Percentiles rank a stretch among this genome's conserved stretches.
phyloP scores from a whole-genome alignment of 2,113 vertebrate species.

The Rousettus leschenaultii region DNA sequence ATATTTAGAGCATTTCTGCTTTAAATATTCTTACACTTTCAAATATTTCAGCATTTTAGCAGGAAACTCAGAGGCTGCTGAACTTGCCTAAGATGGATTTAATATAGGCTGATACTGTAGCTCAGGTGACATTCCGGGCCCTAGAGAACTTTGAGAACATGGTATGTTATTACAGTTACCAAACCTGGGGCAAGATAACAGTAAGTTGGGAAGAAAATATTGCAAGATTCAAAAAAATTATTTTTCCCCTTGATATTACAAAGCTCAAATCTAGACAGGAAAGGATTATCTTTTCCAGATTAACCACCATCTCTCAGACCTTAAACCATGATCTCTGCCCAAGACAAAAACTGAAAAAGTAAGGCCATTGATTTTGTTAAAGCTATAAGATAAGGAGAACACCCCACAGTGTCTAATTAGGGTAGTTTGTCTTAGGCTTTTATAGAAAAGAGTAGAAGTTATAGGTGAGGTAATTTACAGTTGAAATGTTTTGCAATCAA shows the following conservation, averaged over 20 bases:
- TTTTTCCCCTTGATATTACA: slow-evolving; percentile 1
- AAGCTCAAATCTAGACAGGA: background rate
- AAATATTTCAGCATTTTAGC: background rate
- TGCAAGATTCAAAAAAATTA: background rate
- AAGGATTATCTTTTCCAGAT: background rate
- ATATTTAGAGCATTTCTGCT: background rate
- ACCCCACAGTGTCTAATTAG: background rate
- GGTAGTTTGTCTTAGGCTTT: background rate
- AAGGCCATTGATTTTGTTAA: background rate
- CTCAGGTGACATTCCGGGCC: background rate
- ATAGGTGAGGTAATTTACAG: background rate
- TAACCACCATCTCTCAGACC: background rate
- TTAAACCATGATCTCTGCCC: background rate
- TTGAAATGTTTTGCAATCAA: background rate
- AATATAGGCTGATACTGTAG: background rate
- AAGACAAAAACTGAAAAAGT: background rate
- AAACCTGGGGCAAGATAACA: background rate
- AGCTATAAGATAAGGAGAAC: background rate
- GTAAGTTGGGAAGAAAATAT: background rate
- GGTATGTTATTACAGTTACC: background rate
- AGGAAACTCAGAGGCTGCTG: background rate
- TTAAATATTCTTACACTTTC: background rate
- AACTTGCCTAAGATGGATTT: background rate
- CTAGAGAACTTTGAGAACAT: background rate
- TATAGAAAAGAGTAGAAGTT: background rate